These are phyloP conservation scores for Quadroppia sp. DNA, from an alignment of 2,888 invertebrate species.

Conservation along the genomic window DNA sequence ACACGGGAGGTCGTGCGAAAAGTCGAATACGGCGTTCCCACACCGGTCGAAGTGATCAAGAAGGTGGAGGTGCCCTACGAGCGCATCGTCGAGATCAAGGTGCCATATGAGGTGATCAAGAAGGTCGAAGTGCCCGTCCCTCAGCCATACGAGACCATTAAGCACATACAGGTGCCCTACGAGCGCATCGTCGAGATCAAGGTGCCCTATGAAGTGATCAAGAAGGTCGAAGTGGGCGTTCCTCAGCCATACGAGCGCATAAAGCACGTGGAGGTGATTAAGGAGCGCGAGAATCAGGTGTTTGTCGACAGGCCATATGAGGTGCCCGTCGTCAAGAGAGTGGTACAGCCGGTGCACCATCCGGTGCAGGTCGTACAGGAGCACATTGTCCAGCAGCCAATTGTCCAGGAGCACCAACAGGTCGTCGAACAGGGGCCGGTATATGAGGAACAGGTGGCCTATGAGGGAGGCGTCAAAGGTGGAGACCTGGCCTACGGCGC, in stretches of 20 bases:
- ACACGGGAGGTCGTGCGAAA: conserved; percentile 24
- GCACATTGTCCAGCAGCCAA: not conserved
- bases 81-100: conserved; percentile 14
- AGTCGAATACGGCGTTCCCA: conserved; percentile 8
- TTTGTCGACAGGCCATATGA: conserved; percentile 39
- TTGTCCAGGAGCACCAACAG: conserved; percentile 15
- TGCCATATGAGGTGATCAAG: conserved; percentile 22
- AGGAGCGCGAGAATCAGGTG: conserved; percentile 35
- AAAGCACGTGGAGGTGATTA: conserved; percentile 35
- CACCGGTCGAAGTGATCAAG: conserved; percentile 20
- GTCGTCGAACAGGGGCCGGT: not conserved
- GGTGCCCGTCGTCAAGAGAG: conserved; percentile 31
- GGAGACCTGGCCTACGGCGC: conserved; percentile 10
- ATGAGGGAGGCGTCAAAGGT: not conserved
- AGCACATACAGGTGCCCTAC: conserved; percentile 28
- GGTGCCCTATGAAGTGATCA: conserved; percentile 34
- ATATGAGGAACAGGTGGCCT: not conserved
- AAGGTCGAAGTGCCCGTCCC: not conserved
- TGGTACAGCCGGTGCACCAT: not conserved
- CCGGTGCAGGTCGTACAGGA: conserved; percentile 15
- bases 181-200: conserved; percentile 27
- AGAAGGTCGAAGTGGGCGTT: not conserved
- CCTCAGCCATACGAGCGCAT: not conserved
- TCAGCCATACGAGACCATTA: conserved; percentile 13
- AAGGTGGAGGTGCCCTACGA: conserved; percentile 34